These are phyloP conservation scores for Aethina tumida DNA, from an alignment of 1,140 invertebrate genomes.

Conservation along the genomic window DNA sequence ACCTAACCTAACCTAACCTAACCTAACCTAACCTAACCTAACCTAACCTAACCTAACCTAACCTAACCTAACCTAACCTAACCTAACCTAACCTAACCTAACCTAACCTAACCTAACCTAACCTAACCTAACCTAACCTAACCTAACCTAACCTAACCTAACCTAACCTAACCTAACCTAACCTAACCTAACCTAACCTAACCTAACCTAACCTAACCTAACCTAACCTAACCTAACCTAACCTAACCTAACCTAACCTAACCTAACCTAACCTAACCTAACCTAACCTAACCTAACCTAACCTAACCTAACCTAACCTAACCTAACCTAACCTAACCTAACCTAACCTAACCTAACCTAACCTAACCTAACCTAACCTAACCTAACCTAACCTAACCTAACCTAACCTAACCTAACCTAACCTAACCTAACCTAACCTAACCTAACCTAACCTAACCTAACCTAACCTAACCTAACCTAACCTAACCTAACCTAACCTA, in stretches of 20 bases:
- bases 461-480: conserved; percentile 20
- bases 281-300: conserved; percentile 22
- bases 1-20: too few species aligned
- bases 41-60: too few species aligned
- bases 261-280: conserved; percentile 18
- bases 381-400: conserved; percentile 22
- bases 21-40: too few species aligned
- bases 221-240: conserved; percentile 28
- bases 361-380: conserved; percentile 24
- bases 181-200: conserved; percentile 23
- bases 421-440: conserved; percentile 27
- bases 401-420: conserved; percentile 16
- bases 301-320: conserved; percentile 22
- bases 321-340: conserved; percentile 23
- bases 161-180: background rate
- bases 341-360: conserved; percentile 38
- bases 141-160: background rate
- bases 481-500: conserved; percentile 15
- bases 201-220: conserved; percentile 29
- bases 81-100: too few species aligned
- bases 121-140: background rate
- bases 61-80: too few species aligned
- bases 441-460: conserved; percentile 20
- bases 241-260: conserved; percentile 29
- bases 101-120: conserved; percentile 1